Evolutionary conservation across 1,140 invertebrate species (phyloP).

Genomic region (Microplitis demolitor): DNA sequence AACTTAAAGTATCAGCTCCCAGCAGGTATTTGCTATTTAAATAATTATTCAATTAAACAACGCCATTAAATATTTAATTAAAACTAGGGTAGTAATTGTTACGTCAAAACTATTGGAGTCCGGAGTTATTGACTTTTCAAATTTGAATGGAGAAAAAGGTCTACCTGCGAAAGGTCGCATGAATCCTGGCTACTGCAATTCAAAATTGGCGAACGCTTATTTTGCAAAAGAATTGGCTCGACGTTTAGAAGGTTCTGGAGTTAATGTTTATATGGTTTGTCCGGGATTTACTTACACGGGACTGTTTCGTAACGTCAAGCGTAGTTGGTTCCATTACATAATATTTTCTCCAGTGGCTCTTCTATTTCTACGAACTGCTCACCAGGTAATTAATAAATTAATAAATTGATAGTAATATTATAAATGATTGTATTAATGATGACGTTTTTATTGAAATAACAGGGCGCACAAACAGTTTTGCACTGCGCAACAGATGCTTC

Average conservation of each 20-base stretch:
- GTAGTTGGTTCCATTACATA: conserved; percentile 75
- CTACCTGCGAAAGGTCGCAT: conserved; percentile 59
- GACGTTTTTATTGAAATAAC: conserved; percentile 29
- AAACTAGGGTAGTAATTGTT: conserved; percentile 63
- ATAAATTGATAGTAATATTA: not conserved
- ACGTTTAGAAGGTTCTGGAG: conserved; percentile 62
- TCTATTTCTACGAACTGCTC: conserved; percentile 72
- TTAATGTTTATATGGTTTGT: conserved; percentile 78
- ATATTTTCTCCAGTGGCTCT: conserved; percentile 72
- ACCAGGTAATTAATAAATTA: conserved; percentile 66
- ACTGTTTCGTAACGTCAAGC: conserved; percentile 70
- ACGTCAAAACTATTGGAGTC: conserved; percentile 65
- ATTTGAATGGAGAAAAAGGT: conserved; percentile 68
- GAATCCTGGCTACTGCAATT: conserved; percentile 77
- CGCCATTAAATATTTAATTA: conserved; percentile 2
- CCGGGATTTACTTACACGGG: conserved; percentile 86
- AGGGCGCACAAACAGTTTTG: conserved; percentile 79
- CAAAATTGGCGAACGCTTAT: conserved; percentile 79
- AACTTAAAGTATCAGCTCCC: conserved; percentile 67
- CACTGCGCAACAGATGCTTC: conserved; percentile 74
- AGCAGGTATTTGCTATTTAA: conserved; percentile 63
- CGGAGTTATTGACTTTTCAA: conserved; percentile 75
- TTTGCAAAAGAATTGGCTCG: conserved; percentile 70
- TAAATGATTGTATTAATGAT: conserved; percentile 8
- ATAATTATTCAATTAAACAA: not conserved